Evolutionary conservation across 2,797 vertebrate genomes (phyloP).

Genomic region (Pseudomugil gertrudae): DNA sequence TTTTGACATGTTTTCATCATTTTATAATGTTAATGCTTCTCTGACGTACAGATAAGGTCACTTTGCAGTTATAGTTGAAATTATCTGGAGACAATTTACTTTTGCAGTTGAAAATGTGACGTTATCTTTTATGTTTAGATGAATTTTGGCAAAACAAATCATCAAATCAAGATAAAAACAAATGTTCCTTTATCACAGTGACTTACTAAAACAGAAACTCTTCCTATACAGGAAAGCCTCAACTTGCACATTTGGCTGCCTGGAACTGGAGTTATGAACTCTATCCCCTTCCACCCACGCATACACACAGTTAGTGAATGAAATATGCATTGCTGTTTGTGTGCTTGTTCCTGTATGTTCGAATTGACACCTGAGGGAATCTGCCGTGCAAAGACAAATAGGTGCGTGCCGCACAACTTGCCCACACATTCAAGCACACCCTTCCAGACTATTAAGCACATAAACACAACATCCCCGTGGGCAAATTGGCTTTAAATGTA

Average conservation of each 20-base stretch:
- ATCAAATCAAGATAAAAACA: neutral
- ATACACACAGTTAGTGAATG: neutral
- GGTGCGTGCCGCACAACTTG: constrained; percentile 56
- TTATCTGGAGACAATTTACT: neutral
- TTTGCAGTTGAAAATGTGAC: neutral
- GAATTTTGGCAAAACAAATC: neutral
- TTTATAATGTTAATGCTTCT: neutral
- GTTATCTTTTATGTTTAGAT: neutral
- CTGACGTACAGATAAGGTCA: neutral
- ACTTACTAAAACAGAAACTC: constrained; percentile 3
- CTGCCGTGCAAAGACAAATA: constrained; percentile 49
- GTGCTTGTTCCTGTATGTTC: constrained; percentile 1
- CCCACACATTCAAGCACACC: constrained; percentile 48
- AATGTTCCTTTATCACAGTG: constrained; percentile 31
- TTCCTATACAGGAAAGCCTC: neutral
- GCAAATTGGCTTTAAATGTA: constrained; percentile 22
- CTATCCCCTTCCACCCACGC: neutral
- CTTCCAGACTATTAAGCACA: constrained; percentile 13
- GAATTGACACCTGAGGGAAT: constrained; percentile 55
- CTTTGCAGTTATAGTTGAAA: neutral
- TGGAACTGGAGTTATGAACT: neutral
- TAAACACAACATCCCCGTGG: constrained; percentile 20
- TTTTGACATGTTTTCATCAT: neutral
- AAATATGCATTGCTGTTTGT: constrained; percentile 10
- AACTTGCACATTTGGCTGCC: neutral